These are phyloP conservation scores for Albula glossodonta DNA, from an alignment of 2,113 vertebrate genomes.

Conservation along the genomic window DNA sequence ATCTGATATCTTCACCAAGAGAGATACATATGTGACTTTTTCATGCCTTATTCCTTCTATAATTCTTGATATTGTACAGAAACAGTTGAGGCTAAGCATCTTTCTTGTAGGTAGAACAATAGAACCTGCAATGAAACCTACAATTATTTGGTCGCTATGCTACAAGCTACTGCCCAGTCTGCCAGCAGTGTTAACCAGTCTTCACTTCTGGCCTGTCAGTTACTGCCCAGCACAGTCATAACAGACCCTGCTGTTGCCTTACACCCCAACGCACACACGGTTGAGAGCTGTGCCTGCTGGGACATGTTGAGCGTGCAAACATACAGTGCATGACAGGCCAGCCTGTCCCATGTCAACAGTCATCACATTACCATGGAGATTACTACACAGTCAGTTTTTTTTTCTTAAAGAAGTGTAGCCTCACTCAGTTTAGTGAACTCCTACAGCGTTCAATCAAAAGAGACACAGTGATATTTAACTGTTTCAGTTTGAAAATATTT, in stretches of 20 bases:
- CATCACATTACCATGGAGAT: conserved; percentile 48
- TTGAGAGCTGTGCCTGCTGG: conserved; percentile 61
- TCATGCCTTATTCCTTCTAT: neutral
- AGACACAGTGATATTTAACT: neutral
- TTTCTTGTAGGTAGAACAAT: neutral
- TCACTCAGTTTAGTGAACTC: neutral
- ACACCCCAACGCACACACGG: conserved; percentile 47
- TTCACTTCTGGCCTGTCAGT: conserved; percentile 44
- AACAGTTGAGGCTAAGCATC: neutral
- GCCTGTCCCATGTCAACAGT: conserved; percentile 69
- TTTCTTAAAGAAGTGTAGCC: neutral
- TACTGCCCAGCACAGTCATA: conserved; percentile 64
- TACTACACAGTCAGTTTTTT: neutral
- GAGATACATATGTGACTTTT: neutral
- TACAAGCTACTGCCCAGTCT: conserved; percentile 25
- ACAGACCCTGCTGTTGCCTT: conserved; percentile 51
- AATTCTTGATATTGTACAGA: neutral
- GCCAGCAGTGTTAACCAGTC: conserved; percentile 45
- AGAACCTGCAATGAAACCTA: neutral
- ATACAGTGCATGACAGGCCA: conserved; percentile 65
- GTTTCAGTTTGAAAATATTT: neutral
- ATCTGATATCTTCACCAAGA: neutral
- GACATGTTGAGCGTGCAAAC: conserved; percentile 48
- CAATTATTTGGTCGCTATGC: neutral
- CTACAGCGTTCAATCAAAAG: neutral